Base-by-base conservation (phyloP, 35 echinoderm and acorn worm species). In the Holothuria glaberrima region DNA sequence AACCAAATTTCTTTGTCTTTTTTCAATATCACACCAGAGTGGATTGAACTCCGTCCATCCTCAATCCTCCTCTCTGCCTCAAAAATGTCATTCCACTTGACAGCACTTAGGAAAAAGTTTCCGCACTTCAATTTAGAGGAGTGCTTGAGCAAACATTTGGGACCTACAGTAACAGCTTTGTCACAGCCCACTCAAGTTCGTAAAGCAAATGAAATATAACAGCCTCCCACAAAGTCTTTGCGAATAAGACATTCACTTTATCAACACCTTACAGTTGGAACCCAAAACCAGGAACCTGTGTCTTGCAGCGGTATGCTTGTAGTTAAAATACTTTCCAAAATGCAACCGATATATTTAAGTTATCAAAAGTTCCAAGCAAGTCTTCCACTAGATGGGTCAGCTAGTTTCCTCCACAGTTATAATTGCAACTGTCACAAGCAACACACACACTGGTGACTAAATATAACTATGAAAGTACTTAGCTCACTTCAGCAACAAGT, bases 41-140 rank as follows among this genome's bases (percentile, higher is more conserved):
- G 24, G 31, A 17, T 69, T 10, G 66, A 54, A 54, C 50, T 54
- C 50, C 16, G 50, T 17, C 50, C 50, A 54, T 54, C 12, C 16
- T 54, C 50, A 54, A 54, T 54, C 9, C 9, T 54, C 12, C 16
- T 54, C 50, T 54, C 16, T 54, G 50, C 50, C 50, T 54, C 50
- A 12, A 54, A 54, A 54, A 54, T 41, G 74, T 48, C 71, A 36
- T 63, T 48, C 21, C 52, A 61, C 80, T 84, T 22, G 33, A 84
- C 27, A 34, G 80, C 80, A 31, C 80, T 84, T 56, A n/a, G 33
- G n/a, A 61, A 12, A 48, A 78, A 84, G 80, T 84, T 54, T 63
- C 80, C 59, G 54, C 57, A 61, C 80, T 84, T 84, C 80, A 84
- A 63, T 84, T 61, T 63, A 57, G n/a, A 58, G 80, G 56, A 84